Evolutionary conservation across 1,140 invertebrate genomes (phyloP), one percentile per base, ranked within the genome.

Genomic region (Formica selysi): DNA sequence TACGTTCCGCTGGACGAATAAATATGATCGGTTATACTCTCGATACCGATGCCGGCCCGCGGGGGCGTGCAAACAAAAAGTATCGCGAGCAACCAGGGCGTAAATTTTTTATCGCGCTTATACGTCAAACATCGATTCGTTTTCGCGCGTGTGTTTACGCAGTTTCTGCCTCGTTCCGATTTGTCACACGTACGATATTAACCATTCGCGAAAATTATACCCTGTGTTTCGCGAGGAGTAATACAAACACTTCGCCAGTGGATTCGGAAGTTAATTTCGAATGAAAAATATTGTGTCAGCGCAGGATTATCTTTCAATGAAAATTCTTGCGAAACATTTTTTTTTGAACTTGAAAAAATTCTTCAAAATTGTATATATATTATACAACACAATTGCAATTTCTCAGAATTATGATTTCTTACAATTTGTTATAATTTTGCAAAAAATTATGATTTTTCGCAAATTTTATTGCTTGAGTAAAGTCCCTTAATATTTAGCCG

Each of bases 1-100:
- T 83, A 83, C 38, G 79, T 83, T 83, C 51, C 36, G 67, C 19
- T n/a, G 54, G 79, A 83, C 79, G 79, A 57, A 83, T 83, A 83
- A 83, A 83, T 83, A 83, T 59, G 68, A 83, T 74, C 68, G 68
- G 68, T 81, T 81, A 81, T 73, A 83, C 38, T 73, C 54, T 11
- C 67, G 51, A 59, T 73, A 59, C 65, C 38, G 38, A 73, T 44
- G 67, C 19, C 54, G 36, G 51, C 22, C 78, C 13, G 36, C 4
- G 59, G 51, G 3, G 32, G 32, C 65, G 78, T 41, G 51, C 36
- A 29, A 73, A 61, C 29, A 83, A 73, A 83, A 73, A 83, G 68
- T 61, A 83, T 62, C 54, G 26, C 68, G 38, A 71, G n/a, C 51
- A 48, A 71, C 22, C 48, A n/a, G 38, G 16, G 48, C 48, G 48